Evolutionary conservation across 2,113 vertebrate genomes (phyloP).

Genomic region (Otus sunia): DNA sequence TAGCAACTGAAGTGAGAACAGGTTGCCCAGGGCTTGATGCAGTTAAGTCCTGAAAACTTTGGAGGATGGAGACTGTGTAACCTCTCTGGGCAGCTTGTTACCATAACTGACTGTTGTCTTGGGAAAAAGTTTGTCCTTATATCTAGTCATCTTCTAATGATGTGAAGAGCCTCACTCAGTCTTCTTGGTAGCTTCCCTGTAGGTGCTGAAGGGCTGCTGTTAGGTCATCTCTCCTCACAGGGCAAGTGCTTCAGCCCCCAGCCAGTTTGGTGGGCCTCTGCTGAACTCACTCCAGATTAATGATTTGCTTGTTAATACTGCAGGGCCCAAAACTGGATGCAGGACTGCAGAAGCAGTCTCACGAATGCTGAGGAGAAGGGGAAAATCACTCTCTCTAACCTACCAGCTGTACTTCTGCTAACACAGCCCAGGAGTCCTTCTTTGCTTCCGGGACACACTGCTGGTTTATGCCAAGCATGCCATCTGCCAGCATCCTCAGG

Average conservation of each 20-base stretch:
- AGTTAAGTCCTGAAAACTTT: neutral
- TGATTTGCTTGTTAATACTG: neutral
- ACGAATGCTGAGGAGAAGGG: neutral
- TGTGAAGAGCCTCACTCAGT: accelerated
- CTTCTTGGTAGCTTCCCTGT: neutral
- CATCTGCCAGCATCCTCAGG: neutral
- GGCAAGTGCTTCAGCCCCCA: neutral
- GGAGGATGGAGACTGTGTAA: accelerated
- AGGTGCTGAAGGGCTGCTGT: neutral
- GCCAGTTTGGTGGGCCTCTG: neutral
- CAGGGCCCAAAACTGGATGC: neutral
- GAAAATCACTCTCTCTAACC: neutral
- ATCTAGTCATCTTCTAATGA: neutral
- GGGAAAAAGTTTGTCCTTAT: neutral
- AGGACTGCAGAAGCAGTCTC: neutral
- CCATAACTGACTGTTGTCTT: neutral
- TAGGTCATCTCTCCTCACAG: neutral
- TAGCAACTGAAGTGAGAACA: neutral
- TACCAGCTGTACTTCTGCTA: neutral
- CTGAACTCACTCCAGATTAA: neutral
- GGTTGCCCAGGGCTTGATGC: neutral
- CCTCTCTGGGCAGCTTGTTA: neutral
- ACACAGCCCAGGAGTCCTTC: neutral
- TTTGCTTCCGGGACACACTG: neutral
- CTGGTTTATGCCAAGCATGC: neutral